Evolutionary conservation across 2,797 vertebrate species (phyloP).

Genomic region (Lemur catta): DNA sequence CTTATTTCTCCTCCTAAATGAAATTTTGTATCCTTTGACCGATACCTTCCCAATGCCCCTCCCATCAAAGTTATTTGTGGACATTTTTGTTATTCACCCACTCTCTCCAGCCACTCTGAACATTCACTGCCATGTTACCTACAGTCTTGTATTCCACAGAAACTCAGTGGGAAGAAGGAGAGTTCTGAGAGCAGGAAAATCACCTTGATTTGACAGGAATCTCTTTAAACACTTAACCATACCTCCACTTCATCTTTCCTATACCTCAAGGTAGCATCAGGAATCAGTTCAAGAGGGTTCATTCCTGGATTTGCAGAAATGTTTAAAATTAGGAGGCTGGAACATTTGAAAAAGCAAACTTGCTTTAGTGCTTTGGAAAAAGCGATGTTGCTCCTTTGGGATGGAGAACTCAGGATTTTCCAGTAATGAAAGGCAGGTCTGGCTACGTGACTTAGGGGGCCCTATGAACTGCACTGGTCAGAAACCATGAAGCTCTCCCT

Average conservation of each 20-base stretch:
- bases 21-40: background rate
- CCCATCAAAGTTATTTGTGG: background rate
- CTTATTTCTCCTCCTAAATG: background rate
- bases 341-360: background rate
- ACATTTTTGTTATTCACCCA: background rate
- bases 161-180: background rate
- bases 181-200: background rate
- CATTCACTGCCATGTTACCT: background rate
- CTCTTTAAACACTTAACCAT: background rate
- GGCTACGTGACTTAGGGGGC: background rate
- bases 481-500: background rate
- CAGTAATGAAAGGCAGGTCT: no score
- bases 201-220: background rate
- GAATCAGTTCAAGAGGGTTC: background rate
- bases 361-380: background rate
- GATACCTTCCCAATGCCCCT: background rate
- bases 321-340: background rate
- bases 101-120: background rate
- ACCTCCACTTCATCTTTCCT: no score
- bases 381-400: background rate
- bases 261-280: background rate
- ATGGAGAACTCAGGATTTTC: background rate
- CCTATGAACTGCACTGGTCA: background rate
- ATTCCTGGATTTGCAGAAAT: background rate
- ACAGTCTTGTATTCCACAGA: background rate